Base-by-base conservation (phyloP, 2,888 invertebrate species). In the Ypsolopha scabrella region DNA sequence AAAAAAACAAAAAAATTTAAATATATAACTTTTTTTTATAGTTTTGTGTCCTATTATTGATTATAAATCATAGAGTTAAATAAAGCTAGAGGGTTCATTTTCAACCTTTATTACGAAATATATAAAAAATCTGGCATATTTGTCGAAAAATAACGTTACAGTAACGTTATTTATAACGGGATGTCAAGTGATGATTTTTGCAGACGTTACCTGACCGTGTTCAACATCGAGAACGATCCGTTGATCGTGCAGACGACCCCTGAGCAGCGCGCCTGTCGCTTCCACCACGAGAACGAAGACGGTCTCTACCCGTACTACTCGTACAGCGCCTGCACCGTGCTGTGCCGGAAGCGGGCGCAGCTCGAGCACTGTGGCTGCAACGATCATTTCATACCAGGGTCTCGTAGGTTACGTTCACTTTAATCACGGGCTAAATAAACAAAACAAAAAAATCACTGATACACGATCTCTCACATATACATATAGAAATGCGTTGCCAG, bases 311-410 rank as follows among this genome's bases (percentile, higher is more conserved):
- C 87, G 0, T 80, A 87, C 53, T 94, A 94, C 65, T 93, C 93
- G 45, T 92, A 91, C 66, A 92, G 91, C 61, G 90, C 92, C 0
- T 94, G 94, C 63, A 89, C 89, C 0, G 90, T 93, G 0, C 90
- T 91, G 52, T 93, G 93, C 59, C 87, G 93, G 46, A 91, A 91
- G 67, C 77, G 82, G 54, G 89, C 89, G 0, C 92, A 93, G 62
- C 59, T 90, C 24, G 69, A 81, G 13, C 61, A 81, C 4, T 93
- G 93, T 64, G 87, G 88, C 48, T 93, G 93, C 69, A 89, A 90
- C 41, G 92, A 92, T 60, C 92, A 93, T 65, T 82, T 92, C 48
- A 91, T 92, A 77, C 89, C 92, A 0, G 89, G 88, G 54, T 86
- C 90, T 6, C 72, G 91, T 91, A 63, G 69, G 70, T 71, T 24